Conservation (phyloP, 2,888 invertebrate species). For the Epinotia bilunana region DNA sequence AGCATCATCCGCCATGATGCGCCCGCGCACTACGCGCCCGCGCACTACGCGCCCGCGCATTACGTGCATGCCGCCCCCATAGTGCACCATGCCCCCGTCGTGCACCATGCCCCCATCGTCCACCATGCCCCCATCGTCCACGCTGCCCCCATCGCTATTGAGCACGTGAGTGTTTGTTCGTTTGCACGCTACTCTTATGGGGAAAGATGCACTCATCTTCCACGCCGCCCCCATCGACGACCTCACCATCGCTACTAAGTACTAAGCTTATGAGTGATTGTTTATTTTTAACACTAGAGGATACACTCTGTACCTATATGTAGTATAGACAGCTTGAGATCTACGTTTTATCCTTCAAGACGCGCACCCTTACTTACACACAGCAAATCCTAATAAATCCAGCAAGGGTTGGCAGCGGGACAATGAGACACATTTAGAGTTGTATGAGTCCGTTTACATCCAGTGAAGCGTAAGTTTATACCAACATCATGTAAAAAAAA, state of each 20-base stretch:
- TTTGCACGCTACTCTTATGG: background rate
- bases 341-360: background rate
- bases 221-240: too few species aligned
- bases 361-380: too few species aligned
- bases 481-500: background rate
- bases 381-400: too few species aligned
- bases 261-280: too few species aligned
- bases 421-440: background rate
- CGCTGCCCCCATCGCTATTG: slow-evolving; percentile 60
- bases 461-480: too few species aligned
- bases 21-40: slow-evolving; percentile 70
- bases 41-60: slow-evolving; percentile 63
- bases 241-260: too few species aligned
- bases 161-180: slow-evolving; percentile 35
- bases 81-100: slow-evolving; percentile 59
- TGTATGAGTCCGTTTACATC: background rate
- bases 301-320: background rate
- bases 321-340: background rate
- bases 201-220: background rate
- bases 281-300: too few species aligned
- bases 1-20: slow-evolving; percentile 79
- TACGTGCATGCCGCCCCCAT: slow-evolving; percentile 60
- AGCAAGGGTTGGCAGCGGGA: too few species aligned
- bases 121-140: slow-evolving; percentile 67
- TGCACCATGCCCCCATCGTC: slow-evolving; percentile 66